These are phyloP conservation scores for Ceriagrion tenellum DNA, from an alignment of 2,888 invertebrate species.

Conservation along the genomic window DNA sequence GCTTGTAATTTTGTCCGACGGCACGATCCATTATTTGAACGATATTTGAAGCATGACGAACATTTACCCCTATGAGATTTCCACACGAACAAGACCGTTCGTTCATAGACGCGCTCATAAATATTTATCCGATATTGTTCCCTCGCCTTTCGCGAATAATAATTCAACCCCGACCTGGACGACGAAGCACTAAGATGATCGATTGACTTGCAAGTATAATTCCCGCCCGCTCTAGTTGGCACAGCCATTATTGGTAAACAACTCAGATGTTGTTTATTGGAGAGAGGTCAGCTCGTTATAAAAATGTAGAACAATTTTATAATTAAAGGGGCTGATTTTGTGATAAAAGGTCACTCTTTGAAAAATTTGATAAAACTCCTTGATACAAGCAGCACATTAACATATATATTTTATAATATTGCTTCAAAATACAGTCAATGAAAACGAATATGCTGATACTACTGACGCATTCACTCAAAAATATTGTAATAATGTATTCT, in stretches of 20 bases:
- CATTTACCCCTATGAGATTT: not conserved
- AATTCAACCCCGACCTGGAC: not conserved
- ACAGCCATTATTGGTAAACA: not conserved
- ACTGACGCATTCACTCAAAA: too few species aligned
- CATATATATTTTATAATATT: too few species aligned
- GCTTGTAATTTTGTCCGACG: not conserved
- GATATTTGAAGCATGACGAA: not conserved
- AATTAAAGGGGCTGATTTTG: too few species aligned
- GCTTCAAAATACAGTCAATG: too few species aligned
- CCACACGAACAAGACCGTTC: not conserved
- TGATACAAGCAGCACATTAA: too few species aligned
- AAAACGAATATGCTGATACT: too few species aligned
- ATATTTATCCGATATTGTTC: not conserved
- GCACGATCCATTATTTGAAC: not conserved
- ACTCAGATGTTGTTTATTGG: not conserved
- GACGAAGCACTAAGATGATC: not conserved
- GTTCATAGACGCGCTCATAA: not conserved
- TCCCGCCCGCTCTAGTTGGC: not conserved
- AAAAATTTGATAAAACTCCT: too few species aligned
- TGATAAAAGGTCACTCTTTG: too few species aligned
- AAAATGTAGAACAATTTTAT: too few species aligned
- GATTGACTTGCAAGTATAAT: not conserved
- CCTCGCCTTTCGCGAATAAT: not conserved
- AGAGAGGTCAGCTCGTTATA: not conserved
- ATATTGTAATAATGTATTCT: too few species aligned